These are phyloP conservation scores for Thalassarche chlororhynchos DNA, from an alignment of 2,113 vertebrate genomes.

Conservation along the genomic window DNA sequence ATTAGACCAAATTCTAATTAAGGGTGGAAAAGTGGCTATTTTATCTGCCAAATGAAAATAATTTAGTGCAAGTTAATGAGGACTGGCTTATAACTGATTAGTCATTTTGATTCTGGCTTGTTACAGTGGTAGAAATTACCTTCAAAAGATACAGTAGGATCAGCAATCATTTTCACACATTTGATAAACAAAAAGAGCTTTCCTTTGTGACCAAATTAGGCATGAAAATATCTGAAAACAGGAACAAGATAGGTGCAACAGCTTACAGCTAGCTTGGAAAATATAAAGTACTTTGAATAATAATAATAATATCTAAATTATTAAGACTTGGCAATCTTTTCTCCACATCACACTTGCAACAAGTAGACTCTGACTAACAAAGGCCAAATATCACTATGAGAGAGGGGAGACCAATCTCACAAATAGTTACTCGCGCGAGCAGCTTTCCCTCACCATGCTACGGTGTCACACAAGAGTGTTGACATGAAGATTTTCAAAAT, in stretches of 20 bases:
- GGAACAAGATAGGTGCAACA: not conserved
- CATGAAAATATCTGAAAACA: not conserved
- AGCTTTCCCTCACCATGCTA: not conserved
- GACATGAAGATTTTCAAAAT: not conserved
- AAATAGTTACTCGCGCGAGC: not conserved
- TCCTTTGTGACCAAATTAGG: not conserved
- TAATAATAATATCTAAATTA: not conserved
- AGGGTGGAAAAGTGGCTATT: constrained; percentile 69
- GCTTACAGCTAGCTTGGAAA: not conserved
- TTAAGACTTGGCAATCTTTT: not conserved
- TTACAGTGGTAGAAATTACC: constrained; percentile 64
- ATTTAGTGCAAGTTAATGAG: constrained; percentile 75
- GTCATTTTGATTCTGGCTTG: constrained; percentile 68
- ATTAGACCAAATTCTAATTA: constrained; percentile 78
- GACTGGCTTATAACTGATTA: constrained; percentile 65
- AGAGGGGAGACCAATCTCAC: not conserved
- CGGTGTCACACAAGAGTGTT: not conserved
- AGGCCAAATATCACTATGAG: not conserved
- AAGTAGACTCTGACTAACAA: not conserved
- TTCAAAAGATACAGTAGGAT: constrained; percentile 44
- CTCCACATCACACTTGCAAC: not conserved
- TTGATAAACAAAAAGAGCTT: constrained; percentile 31
- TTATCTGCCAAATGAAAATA: constrained; percentile 80
- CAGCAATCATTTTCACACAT: constrained; percentile 34
- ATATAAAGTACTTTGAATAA: not conserved